A percentile compares a stretch with the other conserved stretches of the same genome.
phyloP scores from a whole-genome alignment of 2,113 vertebrate species.

The Athene cunicularia region DNA sequence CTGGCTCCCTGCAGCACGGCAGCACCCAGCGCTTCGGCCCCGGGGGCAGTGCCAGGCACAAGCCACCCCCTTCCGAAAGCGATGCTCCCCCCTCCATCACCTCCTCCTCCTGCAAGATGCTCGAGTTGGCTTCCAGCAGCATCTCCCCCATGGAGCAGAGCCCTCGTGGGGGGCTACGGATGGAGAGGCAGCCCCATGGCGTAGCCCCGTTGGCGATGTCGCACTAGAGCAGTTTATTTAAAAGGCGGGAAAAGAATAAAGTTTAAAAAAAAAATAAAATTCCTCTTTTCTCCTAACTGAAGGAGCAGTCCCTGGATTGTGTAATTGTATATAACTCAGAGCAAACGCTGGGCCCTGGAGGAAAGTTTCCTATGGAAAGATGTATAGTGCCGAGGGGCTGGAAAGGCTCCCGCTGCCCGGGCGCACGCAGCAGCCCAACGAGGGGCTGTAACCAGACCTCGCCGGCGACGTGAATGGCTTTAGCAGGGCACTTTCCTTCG shows the following conservation, averaged over 20 bases:
- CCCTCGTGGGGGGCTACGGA: accelerated
- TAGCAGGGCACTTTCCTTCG: neutral
- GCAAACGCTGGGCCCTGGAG: neutral
- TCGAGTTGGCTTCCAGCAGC: neutral
- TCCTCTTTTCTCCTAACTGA: neutral
- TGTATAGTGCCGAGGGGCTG: neutral
- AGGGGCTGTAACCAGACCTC: neutral
- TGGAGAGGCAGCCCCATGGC: neutral
- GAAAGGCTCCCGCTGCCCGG: neutral
- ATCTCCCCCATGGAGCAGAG: neutral
- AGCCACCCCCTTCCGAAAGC: neutral
- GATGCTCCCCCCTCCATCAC: neutral
- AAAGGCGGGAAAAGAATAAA: neutral
- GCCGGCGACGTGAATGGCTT: neutral
- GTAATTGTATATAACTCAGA: neutral
- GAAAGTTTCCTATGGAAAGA: slow-evolving; percentile 38
- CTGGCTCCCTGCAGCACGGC: neutral
- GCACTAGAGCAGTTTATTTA: neutral
- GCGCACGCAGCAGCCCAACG: neutral
- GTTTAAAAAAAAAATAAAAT: too few species aligned
- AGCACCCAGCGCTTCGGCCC: neutral
- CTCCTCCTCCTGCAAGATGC: neutral
- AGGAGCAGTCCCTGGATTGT: neutral
- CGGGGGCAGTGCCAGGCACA: too few species aligned
- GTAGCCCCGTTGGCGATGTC: accelerated